Evolutionary conservation across 1,140 invertebrate species (phyloP).

Genomic region (Diorhabda carinulata): DNA sequence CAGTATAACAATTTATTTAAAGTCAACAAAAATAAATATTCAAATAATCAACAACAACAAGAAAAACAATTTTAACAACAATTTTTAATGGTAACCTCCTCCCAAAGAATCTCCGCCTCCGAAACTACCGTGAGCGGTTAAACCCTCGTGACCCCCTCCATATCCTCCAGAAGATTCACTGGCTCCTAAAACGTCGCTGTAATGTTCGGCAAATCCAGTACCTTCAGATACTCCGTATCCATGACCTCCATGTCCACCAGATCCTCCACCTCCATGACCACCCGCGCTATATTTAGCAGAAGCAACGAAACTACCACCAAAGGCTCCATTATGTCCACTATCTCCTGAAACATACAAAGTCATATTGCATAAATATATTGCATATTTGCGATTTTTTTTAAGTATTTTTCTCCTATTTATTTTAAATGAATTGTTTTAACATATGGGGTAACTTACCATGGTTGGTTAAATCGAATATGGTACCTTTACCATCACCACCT

Average conservation of each 20-base stretch:
- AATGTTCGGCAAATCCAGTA: constrained; percentile 28
- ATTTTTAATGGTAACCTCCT: constrained; percentile 12
- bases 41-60: constrained; percentile 13
- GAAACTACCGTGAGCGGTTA: neutral
- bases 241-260: constrained; percentile 19
- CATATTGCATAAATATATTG: neutral
- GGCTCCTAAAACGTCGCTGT: constrained; percentile 34
- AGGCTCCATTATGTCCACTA: constrained; percentile 30
- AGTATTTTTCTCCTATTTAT: neutral
- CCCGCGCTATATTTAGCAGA: constrained; percentile 36
- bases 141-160: constrained; percentile 6
- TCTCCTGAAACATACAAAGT: constrained; percentile 18
- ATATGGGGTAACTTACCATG: constrained; percentile 20
- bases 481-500: constrained; percentile 19
- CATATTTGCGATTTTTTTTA: neutral
- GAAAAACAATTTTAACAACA: neutral
- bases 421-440: neutral
- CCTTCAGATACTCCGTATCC: constrained; percentile 23
- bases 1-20: constrained; percentile 9
- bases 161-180: constrained; percentile 1
- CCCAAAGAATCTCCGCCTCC: neutral
- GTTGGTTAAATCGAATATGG: constrained; percentile 34
- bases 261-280: constrained; percentile 25
- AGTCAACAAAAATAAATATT: constrained; percentile 20
- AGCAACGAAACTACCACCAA: constrained; percentile 37